Percentiles rank a stretch among this genome's conserved stretches.
phyloP scores from a whole-genome alignment of 2,888 invertebrate genomes.

The Watsonalla binaria region DNA sequence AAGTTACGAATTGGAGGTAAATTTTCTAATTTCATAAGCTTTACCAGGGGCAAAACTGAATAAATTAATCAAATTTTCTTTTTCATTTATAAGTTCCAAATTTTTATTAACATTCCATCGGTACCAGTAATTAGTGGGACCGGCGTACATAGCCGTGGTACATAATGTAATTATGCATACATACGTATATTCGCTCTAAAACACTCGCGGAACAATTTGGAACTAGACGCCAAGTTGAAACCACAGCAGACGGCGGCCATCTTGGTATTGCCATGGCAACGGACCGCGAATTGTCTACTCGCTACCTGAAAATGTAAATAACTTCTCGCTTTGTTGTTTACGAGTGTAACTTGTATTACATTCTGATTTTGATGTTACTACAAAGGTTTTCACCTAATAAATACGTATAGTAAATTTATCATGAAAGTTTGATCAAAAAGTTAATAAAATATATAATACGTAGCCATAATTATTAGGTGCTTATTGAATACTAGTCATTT shows the following conservation, averaged over 20 bases:
- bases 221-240: slow-evolving; percentile 73
- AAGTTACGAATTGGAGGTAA: no score
- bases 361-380: neutral
- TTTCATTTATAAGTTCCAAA: no score
- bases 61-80: no score
- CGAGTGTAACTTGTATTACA: slow-evolving; percentile 16
- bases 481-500: no score
- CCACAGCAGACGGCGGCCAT: slow-evolving; percentile 74
- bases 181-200: slow-evolving; percentile 62
- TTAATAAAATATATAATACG: no score
- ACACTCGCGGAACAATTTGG: slow-evolving; percentile 73
- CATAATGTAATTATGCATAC: slow-evolving; percentile 74
- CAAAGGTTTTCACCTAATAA: neutral
- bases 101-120: slow-evolving; percentile 31
- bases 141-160: slow-evolving; percentile 63
- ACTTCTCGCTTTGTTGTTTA: slow-evolving; percentile 55
- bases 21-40: no score
- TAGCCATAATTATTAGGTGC: no score
- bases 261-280: slow-evolving; percentile 70
- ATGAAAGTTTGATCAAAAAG: no score
- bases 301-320: slow-evolving; percentile 69
- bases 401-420: no score
- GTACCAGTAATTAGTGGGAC: slow-evolving; percentile 70
- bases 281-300: slow-evolving; percentile 64
- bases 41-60: no score